These are phyloP conservation scores for Drosophila colorata DNA, from an alignment of 2,888 invertebrate species.

Conservation along the genomic window DNA sequence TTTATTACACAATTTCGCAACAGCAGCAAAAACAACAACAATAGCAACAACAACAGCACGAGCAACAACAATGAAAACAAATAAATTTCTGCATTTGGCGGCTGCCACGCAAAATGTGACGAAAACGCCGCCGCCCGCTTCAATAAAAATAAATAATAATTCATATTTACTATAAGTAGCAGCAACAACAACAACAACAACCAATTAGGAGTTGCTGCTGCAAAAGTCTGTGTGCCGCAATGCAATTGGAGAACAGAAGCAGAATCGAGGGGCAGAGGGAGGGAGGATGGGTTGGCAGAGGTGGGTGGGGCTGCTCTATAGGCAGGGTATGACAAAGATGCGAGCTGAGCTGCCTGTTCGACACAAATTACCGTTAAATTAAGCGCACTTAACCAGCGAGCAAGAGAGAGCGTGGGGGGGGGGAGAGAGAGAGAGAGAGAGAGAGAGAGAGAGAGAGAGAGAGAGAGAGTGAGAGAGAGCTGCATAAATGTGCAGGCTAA, in stretches of 20 bases:
- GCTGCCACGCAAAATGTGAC: slow-evolving; percentile 61
- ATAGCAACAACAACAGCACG: slow-evolving; percentile 19
- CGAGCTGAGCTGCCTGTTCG: slow-evolving; percentile 46
- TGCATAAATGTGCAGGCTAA: neutral
- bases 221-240: slow-evolving; percentile 37
- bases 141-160: slow-evolving; percentile 79
- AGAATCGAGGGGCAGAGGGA: neutral
- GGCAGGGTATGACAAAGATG: slow-evolving; percentile 28
- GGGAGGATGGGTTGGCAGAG: neutral
- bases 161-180: slow-evolving; percentile 71
- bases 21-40: slow-evolving; percentile 28
- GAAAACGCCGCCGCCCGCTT: slow-evolving; percentile 62
- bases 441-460: too few species aligned
- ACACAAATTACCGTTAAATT: slow-evolving; percentile 76
- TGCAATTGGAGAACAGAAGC: slow-evolving; percentile 33
- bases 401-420: neutral
- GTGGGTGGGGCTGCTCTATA: neutral
- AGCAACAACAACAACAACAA: slow-evolving; percentile 37
- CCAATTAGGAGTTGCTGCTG: slow-evolving; percentile 67
- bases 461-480: neutral
- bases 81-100: slow-evolving; percentile 63
- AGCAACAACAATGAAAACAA: slow-evolving; percentile 70
- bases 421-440: neutral
- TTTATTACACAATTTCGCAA: slow-evolving; percentile 77
- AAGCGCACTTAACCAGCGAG: slow-evolving; percentile 55